Evolutionary conservation across 2,797 vertebrate species (phyloP), one percentile per base, ranked within the genome.

Genomic region (Pangasius larnaudii): DNA sequence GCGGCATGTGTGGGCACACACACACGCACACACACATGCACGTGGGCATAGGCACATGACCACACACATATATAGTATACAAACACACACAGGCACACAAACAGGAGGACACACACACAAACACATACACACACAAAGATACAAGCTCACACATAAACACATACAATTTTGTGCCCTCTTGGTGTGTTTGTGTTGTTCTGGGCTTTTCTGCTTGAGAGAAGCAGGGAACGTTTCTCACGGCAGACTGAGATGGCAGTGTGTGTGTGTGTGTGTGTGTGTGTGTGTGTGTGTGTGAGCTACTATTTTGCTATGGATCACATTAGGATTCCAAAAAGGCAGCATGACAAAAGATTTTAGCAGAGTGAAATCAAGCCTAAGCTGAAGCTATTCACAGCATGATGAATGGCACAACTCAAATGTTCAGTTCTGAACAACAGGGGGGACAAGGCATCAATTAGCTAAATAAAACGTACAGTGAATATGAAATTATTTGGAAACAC

Each of bases 1-100:
- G 63, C 75, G 77, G 80, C 22, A 30, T 86, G 89, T 67, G 61
- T 82, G 89, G 85, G 85, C 86, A 89, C 85, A 87, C 87, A 81
- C 82, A 72, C 82, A 46, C 77, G 93, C 90, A 93, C 93, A 24
- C 69, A 79, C 61, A 36, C 30, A 89, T 33, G 59, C 81, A 78
- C 81, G 81, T 88, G 87, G 81, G 65, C 82, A 84, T 78, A 51
- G 69, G 65, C 84, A 85, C 84, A 81, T 72, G 75, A 46, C 58
- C 51, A 72, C 63, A 85, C 74, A 85, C 51, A 80, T 75, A 74
- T 77, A 74, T 84, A 83, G 42, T 67, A 65, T 92, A 61, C 53
- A 65, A 92, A 59, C 19, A 84, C 65, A 84, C 42, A 69, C 11
- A 93, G 93, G 11, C 69, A 72, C 61, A 27, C 36, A 89, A 6